A percentile compares a stretch with the other conserved stretches of the same genome.
Conservation (phyloP, 2,888 invertebrate genomes). For the Pedicia rivosa region DNA sequence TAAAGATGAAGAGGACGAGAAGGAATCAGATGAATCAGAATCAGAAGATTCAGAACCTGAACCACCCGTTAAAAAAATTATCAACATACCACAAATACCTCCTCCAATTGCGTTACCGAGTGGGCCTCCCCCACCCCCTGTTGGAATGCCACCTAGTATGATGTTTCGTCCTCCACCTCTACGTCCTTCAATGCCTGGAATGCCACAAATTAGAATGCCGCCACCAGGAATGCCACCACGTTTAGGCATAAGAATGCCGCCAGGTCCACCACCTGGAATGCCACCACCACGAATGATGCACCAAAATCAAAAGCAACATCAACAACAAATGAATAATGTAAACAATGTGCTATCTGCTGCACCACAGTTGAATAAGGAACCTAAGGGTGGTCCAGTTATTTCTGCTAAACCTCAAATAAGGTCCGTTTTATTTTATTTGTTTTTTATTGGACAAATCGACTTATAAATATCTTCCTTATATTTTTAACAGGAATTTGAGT, state of each 20-base stretch:
- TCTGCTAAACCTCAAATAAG: slow-evolving; percentile 95
- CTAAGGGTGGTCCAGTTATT: slow-evolving; percentile 64
- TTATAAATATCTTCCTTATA: neutral
- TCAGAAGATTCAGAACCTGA: neutral
- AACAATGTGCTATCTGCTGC: slow-evolving; percentile 66
- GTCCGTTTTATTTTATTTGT: slow-evolving; percentile 15
- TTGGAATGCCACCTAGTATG: slow-evolving; percentile 32
- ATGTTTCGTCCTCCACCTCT: slow-evolving; percentile 41
- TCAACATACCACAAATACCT: slow-evolving; percentile 17
- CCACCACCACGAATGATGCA: slow-evolving; percentile 39
- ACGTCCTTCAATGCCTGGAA: slow-evolving; percentile 33
- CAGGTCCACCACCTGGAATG: slow-evolving; percentile 47
- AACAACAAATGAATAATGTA: slow-evolving; percentile 18
- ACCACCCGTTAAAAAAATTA: neutral
- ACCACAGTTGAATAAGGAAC: slow-evolving; percentile 61
- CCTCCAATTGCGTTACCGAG: slow-evolving; percentile 25
- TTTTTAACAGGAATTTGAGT: slow-evolving; percentile 46
- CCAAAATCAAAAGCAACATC: slow-evolving; percentile 18
- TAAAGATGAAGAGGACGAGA: slow-evolving; percentile 7
- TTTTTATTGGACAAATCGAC: neutral
- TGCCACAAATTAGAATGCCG: slow-evolving; percentile 33
- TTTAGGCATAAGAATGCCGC: slow-evolving; percentile 40
- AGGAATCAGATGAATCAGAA: slow-evolving; percentile 7
- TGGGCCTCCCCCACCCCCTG: slow-evolving; percentile 36
- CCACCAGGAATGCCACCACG: slow-evolving; percentile 44